These are phyloP conservation scores for Pollicipes pollicipes DNA, from an alignment of 1,140 invertebrate species.

Conservation along the genomic window DNA sequence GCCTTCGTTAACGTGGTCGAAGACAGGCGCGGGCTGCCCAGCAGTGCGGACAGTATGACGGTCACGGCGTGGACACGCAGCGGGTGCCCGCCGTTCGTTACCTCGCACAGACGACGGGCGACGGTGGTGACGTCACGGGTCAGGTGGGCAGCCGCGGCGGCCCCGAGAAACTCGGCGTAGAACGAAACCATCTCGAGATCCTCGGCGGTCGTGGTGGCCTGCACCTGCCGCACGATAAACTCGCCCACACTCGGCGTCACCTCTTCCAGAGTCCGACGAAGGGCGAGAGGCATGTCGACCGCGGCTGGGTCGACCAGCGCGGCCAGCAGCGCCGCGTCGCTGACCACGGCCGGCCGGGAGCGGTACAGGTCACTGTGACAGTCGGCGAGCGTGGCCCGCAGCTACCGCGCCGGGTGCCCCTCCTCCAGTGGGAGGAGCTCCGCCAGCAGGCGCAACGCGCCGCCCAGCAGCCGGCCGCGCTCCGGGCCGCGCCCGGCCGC, in stretches of 20 bases:
- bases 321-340: neutral
- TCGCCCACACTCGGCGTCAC: neutral
- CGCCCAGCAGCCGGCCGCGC: neutral
- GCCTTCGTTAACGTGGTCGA: neutral
- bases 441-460: neutral
- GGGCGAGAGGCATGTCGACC: too few relatives aligned
- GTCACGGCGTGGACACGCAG: neutral
- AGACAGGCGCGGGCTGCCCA: neutral
- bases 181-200: neutral
- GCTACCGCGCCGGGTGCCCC: neutral
- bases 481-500: too few relatives aligned
- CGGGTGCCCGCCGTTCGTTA: neutral
- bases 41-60: neutral
- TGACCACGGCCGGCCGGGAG: neutral
- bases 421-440: neutral
- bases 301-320: neutral
- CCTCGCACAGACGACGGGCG: neutral
- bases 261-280: neutral
- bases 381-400: neutral
- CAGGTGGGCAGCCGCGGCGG: neutral
- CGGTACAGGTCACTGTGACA: neutral
- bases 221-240: neutral
- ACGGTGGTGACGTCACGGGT: neutral
- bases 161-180: neutral
- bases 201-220: neutral